Conservation (phyloP, 2,797 vertebrate genomes). For the Antennarius maculatus region DNA sequence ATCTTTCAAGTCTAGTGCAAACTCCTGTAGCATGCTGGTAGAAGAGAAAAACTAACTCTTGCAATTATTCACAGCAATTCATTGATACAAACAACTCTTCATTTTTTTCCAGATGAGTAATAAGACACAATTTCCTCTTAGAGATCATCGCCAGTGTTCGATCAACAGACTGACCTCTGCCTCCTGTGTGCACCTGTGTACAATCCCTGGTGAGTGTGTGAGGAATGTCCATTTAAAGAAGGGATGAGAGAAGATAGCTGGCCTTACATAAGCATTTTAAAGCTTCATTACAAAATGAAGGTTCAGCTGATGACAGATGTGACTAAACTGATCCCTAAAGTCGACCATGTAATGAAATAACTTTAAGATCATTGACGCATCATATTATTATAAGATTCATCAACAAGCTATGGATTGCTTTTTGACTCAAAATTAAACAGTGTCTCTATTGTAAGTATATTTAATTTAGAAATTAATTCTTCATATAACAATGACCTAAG, state of each 20-base stretch:
- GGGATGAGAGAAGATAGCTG: conserved; percentile 42
- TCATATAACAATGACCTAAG: conserved; percentile 34
- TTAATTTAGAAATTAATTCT: conserved; percentile 41
- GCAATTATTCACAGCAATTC: background rate
- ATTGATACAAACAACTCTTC: conserved; percentile 14
- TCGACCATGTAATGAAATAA: conserved; percentile 39
- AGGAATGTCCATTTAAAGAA: conserved; percentile 67
- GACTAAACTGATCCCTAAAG: conserved; percentile 41
- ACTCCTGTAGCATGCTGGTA: background rate
- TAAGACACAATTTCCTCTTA: conserved; percentile 22
- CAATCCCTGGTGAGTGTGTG: conserved; percentile 42
- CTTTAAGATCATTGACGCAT: conserved; percentile 51
- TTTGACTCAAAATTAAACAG: conserved; percentile 17
- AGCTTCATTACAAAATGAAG: conserved; percentile 59
- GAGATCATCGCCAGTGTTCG: conserved; percentile 39
- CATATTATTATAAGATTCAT: conserved; percentile 40
- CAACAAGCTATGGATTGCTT: conserved; percentile 15
- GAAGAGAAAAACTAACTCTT: too few relatives aligned
- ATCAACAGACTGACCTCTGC: conserved; percentile 54
- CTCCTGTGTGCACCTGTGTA: conserved; percentile 63
- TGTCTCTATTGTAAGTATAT: conserved; percentile 36
- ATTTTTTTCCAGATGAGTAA: conserved; percentile 29
- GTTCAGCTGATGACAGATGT: conserved; percentile 62
- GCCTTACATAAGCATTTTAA: conserved; percentile 66
- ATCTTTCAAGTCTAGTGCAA: conserved; percentile 10